Conservation (phyloP, 2,113 vertebrate species). For the Carlito syrichta region DNA sequence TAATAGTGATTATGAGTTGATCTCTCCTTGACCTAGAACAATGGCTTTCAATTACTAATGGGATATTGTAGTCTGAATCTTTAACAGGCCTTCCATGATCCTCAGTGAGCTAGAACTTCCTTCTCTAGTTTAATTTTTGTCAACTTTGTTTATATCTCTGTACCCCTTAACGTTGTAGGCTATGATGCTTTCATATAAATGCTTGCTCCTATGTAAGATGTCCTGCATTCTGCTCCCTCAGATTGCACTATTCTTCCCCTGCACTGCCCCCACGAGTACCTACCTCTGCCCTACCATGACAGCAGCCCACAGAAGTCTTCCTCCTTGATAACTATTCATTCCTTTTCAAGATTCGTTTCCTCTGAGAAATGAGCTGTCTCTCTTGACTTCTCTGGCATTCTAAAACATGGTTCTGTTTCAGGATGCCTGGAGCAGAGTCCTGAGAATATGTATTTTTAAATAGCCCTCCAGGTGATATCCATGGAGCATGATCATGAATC, state of each 20-base stretch:
- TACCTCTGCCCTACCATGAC: not conserved
- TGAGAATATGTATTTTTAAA: not conserved
- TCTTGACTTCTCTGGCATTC: not conserved
- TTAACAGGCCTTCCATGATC: not conserved
- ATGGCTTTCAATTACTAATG: not conserved
- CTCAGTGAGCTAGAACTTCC: not conserved
- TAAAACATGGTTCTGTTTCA: not conserved
- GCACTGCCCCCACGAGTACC: no score
- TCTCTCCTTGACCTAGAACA: not conserved
- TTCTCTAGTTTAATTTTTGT: not conserved
- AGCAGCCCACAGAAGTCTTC: not conserved
- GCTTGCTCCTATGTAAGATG: not conserved
- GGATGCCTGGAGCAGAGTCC: not conserved
- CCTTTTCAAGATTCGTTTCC: not conserved
- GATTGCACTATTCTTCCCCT: no score
- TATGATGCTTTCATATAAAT: not conserved
- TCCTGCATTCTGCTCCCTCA: not conserved
- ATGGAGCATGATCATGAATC: rapidly evolving
- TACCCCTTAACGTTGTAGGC: not conserved
- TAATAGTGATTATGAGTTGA: not conserved
- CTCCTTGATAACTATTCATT: not conserved
- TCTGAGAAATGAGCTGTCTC: not conserved
- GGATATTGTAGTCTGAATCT: not conserved
- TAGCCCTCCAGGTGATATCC: not conserved
- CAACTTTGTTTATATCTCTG: rapidly evolving